A percentile compares a stretch with the other conserved stretches of the same genome.
These are phyloP conservation scores for Heterohyrax brucei DNA, from an alignment of 2,797 vertebrate genomes.

Conservation along the genomic window DNA sequence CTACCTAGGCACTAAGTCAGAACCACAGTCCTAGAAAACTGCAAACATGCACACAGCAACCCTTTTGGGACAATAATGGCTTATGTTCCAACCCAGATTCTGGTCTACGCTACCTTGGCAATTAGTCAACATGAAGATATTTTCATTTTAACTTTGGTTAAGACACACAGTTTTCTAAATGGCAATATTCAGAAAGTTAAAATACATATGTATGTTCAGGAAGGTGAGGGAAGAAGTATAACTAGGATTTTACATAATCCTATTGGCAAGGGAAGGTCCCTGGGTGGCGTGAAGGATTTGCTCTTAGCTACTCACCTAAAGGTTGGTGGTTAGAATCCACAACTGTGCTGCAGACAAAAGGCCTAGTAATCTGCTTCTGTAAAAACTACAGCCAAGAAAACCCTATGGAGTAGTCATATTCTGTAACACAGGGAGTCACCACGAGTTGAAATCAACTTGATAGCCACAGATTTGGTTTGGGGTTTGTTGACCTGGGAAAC, in stretches of 20 bases:
- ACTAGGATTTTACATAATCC: background rate
- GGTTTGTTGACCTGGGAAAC: background rate
- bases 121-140: background rate
- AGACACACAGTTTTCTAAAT: slow-evolving; percentile 37
- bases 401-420: background rate
- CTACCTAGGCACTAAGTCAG: background rate
- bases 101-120: background rate
- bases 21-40: background rate
- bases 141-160: slow-evolving; percentile 27
- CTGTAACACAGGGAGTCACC: background rate
- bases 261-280: background rate
- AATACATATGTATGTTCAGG: background rate
- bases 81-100: slow-evolving; percentile 4
- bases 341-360: background rate
- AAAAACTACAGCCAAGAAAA: background rate
- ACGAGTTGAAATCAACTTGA: background rate
- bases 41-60: background rate
- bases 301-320: background rate
- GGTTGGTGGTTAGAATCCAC: background rate
- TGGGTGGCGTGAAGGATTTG: background rate
- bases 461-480: background rate
- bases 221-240: background rate
- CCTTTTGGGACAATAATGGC: background rate
- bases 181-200: background rate
- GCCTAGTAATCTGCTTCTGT: background rate